These are phyloP conservation scores for Drosophila kikkawai DNA, from an alignment of 1,140 invertebrate genomes.

Conservation along the genomic window DNA sequence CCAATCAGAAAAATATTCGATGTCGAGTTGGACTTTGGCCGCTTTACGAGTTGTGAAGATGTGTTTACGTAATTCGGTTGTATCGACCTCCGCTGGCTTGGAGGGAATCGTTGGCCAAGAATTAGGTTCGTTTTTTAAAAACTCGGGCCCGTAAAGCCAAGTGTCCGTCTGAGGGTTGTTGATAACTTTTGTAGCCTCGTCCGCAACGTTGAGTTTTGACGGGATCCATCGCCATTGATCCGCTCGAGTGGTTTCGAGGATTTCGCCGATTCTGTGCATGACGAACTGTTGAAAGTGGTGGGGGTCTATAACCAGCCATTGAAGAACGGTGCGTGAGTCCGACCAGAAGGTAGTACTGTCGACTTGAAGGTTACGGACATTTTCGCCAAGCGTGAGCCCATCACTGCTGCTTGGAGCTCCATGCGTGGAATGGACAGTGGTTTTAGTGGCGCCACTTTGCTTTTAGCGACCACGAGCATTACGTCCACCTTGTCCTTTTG, in stretches of 20 bases:
- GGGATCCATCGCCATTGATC: slow-evolving; percentile 14
- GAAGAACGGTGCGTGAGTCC: not conserved
- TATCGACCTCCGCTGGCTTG: too few species aligned
- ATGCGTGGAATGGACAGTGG: too few species aligned
- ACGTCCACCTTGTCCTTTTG: too few species aligned
- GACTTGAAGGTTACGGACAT: too few species aligned
- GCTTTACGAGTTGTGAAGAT: not conserved
- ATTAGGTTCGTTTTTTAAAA: too few species aligned
- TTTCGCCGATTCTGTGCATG: slow-evolving; percentile 6
- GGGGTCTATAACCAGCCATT: slow-evolving; percentile 11
- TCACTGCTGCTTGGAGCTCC: too few species aligned
- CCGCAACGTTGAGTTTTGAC: slow-evolving; percentile 1
- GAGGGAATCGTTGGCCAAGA: not conserved
- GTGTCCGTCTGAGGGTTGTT: not conserved
- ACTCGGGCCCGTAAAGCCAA: too few species aligned
- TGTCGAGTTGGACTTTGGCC: not conserved
- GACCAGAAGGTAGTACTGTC: not conserved
- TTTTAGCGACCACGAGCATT: too few species aligned
- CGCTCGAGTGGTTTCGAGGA: not conserved
- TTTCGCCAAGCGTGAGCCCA: too few species aligned
- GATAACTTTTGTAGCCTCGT: not conserved
- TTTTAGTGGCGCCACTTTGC: too few species aligned
- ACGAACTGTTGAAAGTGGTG: slow-evolving; percentile 8
- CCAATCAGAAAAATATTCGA: not conserved
- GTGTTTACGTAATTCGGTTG: not conserved